Evolutionary conservation across 2,888 invertebrate species (phyloP), one percentile per base, ranked within the genome.

Genomic region (Micoletzkya japonica): DNA sequence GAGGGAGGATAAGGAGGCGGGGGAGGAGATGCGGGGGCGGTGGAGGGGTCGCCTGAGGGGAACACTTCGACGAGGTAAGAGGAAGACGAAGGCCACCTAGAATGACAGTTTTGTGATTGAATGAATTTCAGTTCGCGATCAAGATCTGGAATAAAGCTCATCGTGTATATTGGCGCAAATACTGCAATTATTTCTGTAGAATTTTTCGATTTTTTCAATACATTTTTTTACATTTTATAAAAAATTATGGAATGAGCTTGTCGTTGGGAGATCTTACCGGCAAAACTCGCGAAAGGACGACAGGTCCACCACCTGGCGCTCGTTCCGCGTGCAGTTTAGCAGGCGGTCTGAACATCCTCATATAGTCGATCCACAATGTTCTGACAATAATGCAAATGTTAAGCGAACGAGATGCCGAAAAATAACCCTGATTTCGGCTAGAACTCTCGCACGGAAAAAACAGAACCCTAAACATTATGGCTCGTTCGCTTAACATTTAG

Each of bases 241-340:
- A n/a, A 10, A 54, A 20, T 20, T 20, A 26, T 20, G 24, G 54
- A 24, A 54, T 34, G 28, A 24, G 7, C 4, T 28, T 26, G 39
- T 39, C 6, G 7, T 20, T 34, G 17, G 24, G 36, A 58, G 52
- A 6, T n/a, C 36, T 57, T 4, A 69, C 69, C 69, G 32, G 60
- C 69, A 69, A 60, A 69, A 69, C 3, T 69, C 36, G 20, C 50
- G 34, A 49, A 34, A 28, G 2, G 37, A 20, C 7, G 59, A 59
- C 17, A 4, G 2, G 28, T 69, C 69, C 1, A 69, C 26, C 24
- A 24, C 52, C 36, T 36, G 60, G 2, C 69, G 69, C 60, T 69
- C 69, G 30, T 69, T 69, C 37, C 69, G 34, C n/a, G 59, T 69
- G 37, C 69, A 69, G 44, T 68, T 68, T 32, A 57, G 37, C n/a